Conservation (phyloP, 2,113 vertebrate genomes). For the Rhynchomys soricoides region DNA sequence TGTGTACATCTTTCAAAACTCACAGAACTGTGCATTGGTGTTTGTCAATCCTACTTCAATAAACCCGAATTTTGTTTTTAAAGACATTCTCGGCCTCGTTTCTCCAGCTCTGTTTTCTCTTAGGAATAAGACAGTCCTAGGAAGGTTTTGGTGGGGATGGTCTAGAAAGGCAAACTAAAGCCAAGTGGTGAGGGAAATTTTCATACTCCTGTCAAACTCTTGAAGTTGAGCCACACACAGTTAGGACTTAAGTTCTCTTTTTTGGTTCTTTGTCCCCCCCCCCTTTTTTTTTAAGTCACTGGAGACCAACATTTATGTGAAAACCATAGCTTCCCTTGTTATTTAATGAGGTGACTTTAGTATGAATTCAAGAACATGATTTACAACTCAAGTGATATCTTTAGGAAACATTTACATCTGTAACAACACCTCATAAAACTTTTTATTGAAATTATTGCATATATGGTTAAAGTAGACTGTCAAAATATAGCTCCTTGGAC, state of each 20-base stretch:
- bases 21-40: background rate
- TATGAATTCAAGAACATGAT: conserved; percentile 60
- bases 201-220: conserved; percentile 37
- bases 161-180: conserved; percentile 7
- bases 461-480: conserved; percentile 55
- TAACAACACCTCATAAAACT: conserved; percentile 73
- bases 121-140: background rate
- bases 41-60: background rate
- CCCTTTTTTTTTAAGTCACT: conserved; percentile 26
- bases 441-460: conserved; percentile 70
- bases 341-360: conserved; percentile 71
- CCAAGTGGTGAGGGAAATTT: background rate
- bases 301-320: conserved; percentile 51
- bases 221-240: background rate
- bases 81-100: background rate
- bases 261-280: conserved; percentile 26
- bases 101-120: conserved; percentile 17
- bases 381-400: conserved; percentile 63
- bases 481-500: conserved; percentile 43
- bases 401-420: conserved; percentile 77
- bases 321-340: conserved; percentile 49
- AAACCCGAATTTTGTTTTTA: background rate
- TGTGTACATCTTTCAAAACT: conserved; percentile 26
- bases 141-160: background rate
- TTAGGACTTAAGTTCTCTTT: background rate